Evolutionary conservation across 2,797 vertebrate species (phyloP), one percentile per base, ranked within the genome.

Genomic region (Microchirus variegatus): DNA sequence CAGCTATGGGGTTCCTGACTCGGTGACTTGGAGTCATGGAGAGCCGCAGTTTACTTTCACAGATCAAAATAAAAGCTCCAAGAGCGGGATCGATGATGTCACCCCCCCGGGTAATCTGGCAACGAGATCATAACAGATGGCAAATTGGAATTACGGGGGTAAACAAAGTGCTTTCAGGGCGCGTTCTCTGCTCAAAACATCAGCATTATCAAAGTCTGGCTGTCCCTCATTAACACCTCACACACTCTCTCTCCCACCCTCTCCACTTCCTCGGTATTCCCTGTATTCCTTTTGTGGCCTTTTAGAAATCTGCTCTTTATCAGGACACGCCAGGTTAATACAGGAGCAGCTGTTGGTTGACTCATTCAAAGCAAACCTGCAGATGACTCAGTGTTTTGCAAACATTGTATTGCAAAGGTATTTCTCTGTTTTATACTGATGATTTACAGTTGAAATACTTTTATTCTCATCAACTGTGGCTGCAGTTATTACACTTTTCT

Each of bases 111-210:
- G 78, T 63, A 79, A 82, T 85, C 82, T 88, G 89, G 84, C 84
- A 89, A 82, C 79, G 55, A 63, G 60, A 81, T 85, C 76, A 78
- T 53, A 90, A 83, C 89, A 91, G 90, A 90, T 89, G 81, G 86
- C 57, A 50, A 77, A 64, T 71, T 63, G 86, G 66, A 84, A 84
- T 83, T 83, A 75, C 59, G 61, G 74, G 61, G 74, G 73, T 73
- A 86, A 84, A 89, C 83, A 91, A 86, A 88, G 75, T 68, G 75
- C 83, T 88, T 87, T 83, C 54, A 78, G 57, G 71, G 75, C 63
- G 70, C 78, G 55, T 50, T 59, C 64, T 84, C 75, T 67, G 31
- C 7, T 31, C 31, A 31, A 73, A 83, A 81, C 59, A 45, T 75
- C 63, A 78, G 70, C 72, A 70, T 82, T 85, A 87, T 85, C 82